Evolutionary conservation across 2,797 vertebrate genomes (phyloP), one percentile per base, ranked within the genome.

Genomic region (Muscicapa comitata): DNA sequence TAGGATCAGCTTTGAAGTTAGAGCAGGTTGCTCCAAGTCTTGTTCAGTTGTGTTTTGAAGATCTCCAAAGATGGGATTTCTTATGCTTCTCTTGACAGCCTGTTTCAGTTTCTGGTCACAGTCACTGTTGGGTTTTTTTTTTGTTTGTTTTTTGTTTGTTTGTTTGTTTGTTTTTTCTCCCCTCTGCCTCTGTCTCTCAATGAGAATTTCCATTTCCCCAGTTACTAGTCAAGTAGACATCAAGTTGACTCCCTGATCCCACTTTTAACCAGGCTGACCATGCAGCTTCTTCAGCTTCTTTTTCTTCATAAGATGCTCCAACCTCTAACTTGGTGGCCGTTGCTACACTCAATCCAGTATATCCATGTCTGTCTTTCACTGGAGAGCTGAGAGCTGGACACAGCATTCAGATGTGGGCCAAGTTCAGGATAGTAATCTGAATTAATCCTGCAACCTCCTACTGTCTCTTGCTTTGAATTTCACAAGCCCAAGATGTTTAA

Each of bases 131-230:
- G 38, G 6, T 21, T n/a, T n/a, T n/a, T n/a, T n/a, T n/a, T n/a
- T 50, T 37, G 10, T 10, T 3, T 20, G 26, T 28, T 50, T 11
- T 51, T 29, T 17, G 38, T 26, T 26, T 11, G 8, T 45, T 45
- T 13, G 20, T 38, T 45, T 45, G 8, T 15, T 53, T 18, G 16
- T 18, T 31, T 13, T 20, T 31, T 0, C 16, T 38, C 12, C n/a
- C 11, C 7, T 2, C 3, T 47, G 13, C 38, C 57, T 48, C 2
- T 70, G 0, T 5, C 17, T 5, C 17, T 38, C 4, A 13, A 9
- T 47, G 58, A 65, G 35, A 92, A 76, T 58, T 70, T 62, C 11
- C 9, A 26, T 70, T 82, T 88, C 10, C 38, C 5, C 35, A 47
- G 17, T 67, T 88, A n/a, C 21, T 35, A 5, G 2, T 61, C 9